Conservation (phyloP, 1,140 invertebrate genomes). For the Potamilus streckersoni region DNA sequence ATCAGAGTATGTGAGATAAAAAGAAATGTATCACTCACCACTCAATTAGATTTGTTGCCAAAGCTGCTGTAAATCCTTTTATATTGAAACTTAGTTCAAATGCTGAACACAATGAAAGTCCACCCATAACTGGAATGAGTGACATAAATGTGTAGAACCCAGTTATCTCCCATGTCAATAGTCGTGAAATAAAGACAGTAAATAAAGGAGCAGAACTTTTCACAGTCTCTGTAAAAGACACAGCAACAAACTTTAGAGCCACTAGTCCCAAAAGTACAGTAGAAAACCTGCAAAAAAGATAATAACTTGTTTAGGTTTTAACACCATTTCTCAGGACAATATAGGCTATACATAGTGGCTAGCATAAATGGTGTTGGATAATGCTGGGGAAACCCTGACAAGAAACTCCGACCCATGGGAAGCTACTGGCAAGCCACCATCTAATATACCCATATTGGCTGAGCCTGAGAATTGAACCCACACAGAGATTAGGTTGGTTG, state of each 20-base stretch:
- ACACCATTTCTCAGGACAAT: too few relatives aligned
- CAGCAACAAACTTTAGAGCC: constrained; percentile 85
- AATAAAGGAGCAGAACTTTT: constrained; percentile 88
- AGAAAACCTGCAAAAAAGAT: constrained; percentile 74
- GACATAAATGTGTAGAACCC: constrained; percentile 83
- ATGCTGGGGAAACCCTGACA: too few relatives aligned
- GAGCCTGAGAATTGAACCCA: too few relatives aligned
- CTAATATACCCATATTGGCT: too few relatives aligned
- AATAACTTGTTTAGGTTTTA: too few relatives aligned
- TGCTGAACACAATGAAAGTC: constrained; percentile 83
- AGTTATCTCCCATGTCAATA: constrained; percentile 77
- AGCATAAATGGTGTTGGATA: too few relatives aligned
- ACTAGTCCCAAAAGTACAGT: constrained; percentile 82
- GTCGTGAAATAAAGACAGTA: constrained; percentile 82
- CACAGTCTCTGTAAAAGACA: constrained; percentile 88
- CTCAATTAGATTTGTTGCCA: constrained; percentile 86
- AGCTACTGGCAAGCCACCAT: too few relatives aligned
- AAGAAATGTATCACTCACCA: constrained; percentile 71
- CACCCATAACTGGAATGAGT: constrained; percentile 86
- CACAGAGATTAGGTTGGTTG: too few relatives aligned
- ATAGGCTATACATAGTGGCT: too few relatives aligned
- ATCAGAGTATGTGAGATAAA: too few relatives aligned
- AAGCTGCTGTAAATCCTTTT: constrained; percentile 81
- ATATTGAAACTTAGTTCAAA: constrained; percentile 87
- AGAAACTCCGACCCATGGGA: too few relatives aligned